phyloP scores from a whole-genome alignment of 2,113 vertebrate species.

The Tapirus terrestris region DNA sequence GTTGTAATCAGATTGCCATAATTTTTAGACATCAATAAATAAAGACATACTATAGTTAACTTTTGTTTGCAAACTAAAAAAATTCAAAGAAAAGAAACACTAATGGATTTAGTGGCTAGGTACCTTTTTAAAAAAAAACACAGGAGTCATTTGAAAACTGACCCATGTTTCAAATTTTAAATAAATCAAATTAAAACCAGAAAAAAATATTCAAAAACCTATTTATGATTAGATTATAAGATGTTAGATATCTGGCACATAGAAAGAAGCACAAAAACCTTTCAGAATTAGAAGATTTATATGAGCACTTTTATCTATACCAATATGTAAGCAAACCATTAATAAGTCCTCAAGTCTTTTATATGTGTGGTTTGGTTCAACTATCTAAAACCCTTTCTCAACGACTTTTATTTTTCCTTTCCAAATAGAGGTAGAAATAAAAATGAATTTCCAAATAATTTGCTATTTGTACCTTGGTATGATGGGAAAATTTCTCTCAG shows the following conservation, averaged over 20 bases:
- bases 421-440: conserved; percentile 30
- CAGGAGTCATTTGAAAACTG: conserved; percentile 24
- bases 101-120: background rate
- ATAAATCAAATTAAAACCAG: conserved; percentile 15
- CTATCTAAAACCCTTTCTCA: background rate
- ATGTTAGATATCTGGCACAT: background rate
- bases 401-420: background rate
- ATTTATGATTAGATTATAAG: background rate
- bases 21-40: conserved; percentile 30
- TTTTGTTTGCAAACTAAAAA: conserved; percentile 28
- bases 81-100: conserved; percentile 23
- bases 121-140: background rate
- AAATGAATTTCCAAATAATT: conserved; percentile 30
- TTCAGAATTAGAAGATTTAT: conserved; percentile 29
- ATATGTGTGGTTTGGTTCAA: background rate
- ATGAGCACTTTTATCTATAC: background rate
- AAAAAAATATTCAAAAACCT: conserved; percentile 30
- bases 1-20: background rate
- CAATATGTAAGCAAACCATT: background rate
- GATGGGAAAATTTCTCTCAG: conserved; percentile 81
- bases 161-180: background rate
- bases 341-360: background rate
- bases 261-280: background rate
- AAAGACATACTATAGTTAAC: background rate
- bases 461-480: conserved; percentile 84